A percentile compares a stretch with the other conserved stretches of the same genome.
These are phyloP conservation scores for Pinctada fucata DNA, from an alignment of 2,888 invertebrate species.

Conservation along the genomic window DNA sequence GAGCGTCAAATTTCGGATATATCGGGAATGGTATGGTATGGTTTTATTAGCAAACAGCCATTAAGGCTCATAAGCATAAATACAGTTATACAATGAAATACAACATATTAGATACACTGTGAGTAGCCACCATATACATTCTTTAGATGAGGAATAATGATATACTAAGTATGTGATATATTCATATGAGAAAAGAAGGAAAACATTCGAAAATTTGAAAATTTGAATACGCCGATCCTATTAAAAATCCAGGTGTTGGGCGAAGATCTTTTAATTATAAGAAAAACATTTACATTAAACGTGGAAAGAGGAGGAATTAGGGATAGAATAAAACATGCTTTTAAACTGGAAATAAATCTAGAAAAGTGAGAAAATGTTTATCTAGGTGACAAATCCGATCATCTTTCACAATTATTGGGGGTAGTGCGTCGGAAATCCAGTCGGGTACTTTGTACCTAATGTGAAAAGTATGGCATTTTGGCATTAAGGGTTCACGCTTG, in stretches of 20 bases:
- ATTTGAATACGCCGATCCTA: background rate
- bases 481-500: constrained; percentile 24
- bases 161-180: too few species aligned
- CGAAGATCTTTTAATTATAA: constrained; percentile 14
- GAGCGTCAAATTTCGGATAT: background rate
- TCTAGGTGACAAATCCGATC: constrained; percentile 36
- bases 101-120: too few species aligned
- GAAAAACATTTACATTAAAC: constrained; percentile 34
- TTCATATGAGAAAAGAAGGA: too few species aligned
- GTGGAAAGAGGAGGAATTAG: constrained; percentile 13
- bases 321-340: constrained; percentile 19
- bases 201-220: too few species aligned
- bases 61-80: too few species aligned
- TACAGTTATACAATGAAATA: too few species aligned
- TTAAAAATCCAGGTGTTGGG: constrained; percentile 31
- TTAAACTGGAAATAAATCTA: constrained; percentile 14
- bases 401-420: constrained; percentile 24
- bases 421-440: constrained; percentile 22
- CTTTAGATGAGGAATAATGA: too few species aligned
- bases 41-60: too few species aligned
- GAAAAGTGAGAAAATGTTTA: constrained; percentile 40
- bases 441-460: constrained; percentile 10
- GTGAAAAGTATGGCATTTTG: constrained; percentile 27
- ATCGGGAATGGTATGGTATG: too few species aligned
- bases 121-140: too few species aligned